phyloP scores from a whole-genome alignment of 2,113 vertebrate genomes.

The Charadrius vociferus region DNA sequence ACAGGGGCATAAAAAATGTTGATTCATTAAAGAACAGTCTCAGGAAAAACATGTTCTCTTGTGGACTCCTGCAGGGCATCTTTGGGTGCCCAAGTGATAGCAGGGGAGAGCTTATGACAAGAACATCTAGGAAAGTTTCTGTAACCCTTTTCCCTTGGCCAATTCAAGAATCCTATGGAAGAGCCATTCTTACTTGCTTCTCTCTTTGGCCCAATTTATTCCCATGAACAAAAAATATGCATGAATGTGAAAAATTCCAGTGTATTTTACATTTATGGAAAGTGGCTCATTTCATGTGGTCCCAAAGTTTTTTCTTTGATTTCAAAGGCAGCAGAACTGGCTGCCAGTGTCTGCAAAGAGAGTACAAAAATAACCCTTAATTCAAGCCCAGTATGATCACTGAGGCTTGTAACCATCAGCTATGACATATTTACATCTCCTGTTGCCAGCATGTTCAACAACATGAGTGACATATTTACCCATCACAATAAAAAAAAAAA shows the following conservation, averaged over 20 bases:
- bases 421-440: slow-evolving; percentile 56
- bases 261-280: neutral
- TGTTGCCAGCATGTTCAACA: slow-evolving; percentile 49
- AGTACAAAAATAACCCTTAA: slow-evolving; percentile 26
- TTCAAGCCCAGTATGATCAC: slow-evolving; percentile 11
- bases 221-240: neutral
- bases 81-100: neutral
- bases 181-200: neutral
- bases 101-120: neutral
- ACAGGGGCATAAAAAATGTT: neutral
- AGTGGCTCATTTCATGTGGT: neutral
- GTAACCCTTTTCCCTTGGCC: neutral
- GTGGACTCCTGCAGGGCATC: neutral
- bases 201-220: neutral
- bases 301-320: neutral
- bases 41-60: neutral
- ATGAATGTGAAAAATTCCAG: neutral
- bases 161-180: neutral
- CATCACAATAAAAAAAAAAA: slow-evolving; percentile 30
- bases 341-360: neutral
- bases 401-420: slow-evolving; percentile 31
- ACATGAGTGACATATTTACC: slow-evolving; percentile 64
- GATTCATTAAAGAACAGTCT: neutral
- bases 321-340: neutral
- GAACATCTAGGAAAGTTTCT: neutral